Conservation (phyloP, 2,888 invertebrate species). For the Metalampra italica region DNA sequence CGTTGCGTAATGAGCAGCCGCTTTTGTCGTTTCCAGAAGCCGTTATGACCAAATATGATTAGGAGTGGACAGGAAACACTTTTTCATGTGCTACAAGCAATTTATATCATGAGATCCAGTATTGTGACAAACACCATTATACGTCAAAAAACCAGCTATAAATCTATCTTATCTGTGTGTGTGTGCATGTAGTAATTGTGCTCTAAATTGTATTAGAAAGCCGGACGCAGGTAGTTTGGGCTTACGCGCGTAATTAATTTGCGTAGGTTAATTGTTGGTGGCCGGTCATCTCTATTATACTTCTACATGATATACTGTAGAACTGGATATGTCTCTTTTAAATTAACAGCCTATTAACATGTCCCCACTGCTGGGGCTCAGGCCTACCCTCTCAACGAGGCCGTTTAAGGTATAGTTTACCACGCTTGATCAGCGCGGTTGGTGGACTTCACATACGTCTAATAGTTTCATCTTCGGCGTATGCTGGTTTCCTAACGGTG, state of each 20-base stretch:
- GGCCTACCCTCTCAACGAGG: too few relatives aligned
- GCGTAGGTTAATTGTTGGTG: slow-evolving; percentile 67
- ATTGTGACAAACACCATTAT: slow-evolving; percentile 1
- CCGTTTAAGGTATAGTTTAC: too few relatives aligned
- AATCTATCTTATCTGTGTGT: slow-evolving; percentile 19
- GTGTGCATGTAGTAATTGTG: slow-evolving; percentile 42
- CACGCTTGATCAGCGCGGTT: too few relatives aligned
- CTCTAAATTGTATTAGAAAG: slow-evolving; percentile 67
- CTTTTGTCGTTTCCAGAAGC: not conserved
- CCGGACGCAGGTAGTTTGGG: slow-evolving; percentile 54
- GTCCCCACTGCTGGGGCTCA: too few relatives aligned
- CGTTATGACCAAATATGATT: not conserved
- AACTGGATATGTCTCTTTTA: slow-evolving; percentile 38
- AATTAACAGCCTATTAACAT: too few relatives aligned
- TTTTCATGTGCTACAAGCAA: not conserved
- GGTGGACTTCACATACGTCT: too few relatives aligned
- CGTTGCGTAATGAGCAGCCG: not conserved
- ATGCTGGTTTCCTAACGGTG: too few relatives aligned
- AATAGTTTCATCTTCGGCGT: too few relatives aligned
- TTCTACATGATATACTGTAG: slow-evolving; percentile 18
- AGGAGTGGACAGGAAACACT: not conserved
- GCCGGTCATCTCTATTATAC: slow-evolving; percentile 61
- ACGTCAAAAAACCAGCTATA: not conserved
- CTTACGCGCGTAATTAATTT: slow-evolving; percentile 59
- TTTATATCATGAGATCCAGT: not conserved